Evolutionary conservation across 2,888 invertebrate genomes (phyloP).

Genomic region (Aleiodes alternator): DNA sequence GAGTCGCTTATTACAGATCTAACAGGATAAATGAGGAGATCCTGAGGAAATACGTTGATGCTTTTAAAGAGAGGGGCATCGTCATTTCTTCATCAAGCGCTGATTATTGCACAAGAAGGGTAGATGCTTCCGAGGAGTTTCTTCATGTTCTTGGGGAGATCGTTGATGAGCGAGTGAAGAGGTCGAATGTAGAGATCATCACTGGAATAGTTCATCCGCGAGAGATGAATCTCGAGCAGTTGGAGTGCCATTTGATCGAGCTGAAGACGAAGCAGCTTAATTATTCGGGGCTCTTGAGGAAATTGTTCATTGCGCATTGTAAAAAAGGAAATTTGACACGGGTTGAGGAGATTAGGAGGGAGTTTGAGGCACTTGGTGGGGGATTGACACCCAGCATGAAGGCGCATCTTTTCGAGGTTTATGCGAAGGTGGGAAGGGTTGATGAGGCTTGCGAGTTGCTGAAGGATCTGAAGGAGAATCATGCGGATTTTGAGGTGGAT

Average conservation of each 20-base stretch:
- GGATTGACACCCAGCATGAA: slow-evolving; percentile 80
- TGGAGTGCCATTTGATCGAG: slow-evolving; percentile 81
- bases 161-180: neutral
- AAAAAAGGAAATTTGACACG: slow-evolving; percentile 78
- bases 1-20: slow-evolving; percentile 76
- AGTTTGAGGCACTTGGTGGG: slow-evolving; percentile 76
- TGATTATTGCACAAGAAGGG: neutral
- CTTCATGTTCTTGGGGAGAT: neutral
- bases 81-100: slow-evolving; percentile 51
- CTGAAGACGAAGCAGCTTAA: slow-evolving; percentile 82
- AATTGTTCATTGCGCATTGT: slow-evolving; percentile 79
- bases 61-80: slow-evolving; percentile 57
- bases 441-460: slow-evolving; percentile 77
- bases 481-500: slow-evolving; percentile 80
- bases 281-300: slow-evolving; percentile 81
- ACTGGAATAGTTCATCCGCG: slow-evolving; percentile 67
- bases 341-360: slow-evolving; percentile 77
- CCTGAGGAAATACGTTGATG: slow-evolving; percentile 54
- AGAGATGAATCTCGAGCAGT: slow-evolving; percentile 80
- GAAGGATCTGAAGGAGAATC: slow-evolving; percentile 76
- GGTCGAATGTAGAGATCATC: neutral
- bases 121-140: neutral
- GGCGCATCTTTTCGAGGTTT: slow-evolving; percentile 80
- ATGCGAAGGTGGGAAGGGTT: slow-evolving; percentile 78
- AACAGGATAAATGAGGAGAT: slow-evolving; percentile 69